Conservation (phyloP, 2,797 vertebrate species). For the Salarias fasciatus region DNA sequence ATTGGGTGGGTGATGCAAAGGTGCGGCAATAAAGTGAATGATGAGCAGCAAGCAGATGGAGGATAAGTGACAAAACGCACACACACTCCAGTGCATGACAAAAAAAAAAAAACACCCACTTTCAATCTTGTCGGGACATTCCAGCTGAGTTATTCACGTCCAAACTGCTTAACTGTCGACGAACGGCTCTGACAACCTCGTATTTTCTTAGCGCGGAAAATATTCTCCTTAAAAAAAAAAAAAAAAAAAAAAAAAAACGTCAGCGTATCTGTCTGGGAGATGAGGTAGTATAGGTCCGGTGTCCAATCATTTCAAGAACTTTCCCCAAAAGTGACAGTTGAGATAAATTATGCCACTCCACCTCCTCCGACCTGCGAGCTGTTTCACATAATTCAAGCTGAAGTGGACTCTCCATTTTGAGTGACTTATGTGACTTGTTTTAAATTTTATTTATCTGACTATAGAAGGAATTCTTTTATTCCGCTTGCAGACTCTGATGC, state of each 20-base stretch:
- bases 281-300: not conserved
- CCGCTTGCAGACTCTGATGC: not conserved
- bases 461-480: constrained; percentile 16
- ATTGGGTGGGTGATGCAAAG: constrained; percentile 56
- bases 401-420: not conserved
- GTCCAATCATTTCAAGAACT: not conserved
- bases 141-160: not conserved
- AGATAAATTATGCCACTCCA: not conserved
- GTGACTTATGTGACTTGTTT: not conserved
- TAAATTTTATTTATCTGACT: not conserved
- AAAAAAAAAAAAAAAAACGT: not conserved
- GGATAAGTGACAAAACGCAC: constrained; percentile 22
- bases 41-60: constrained; percentile 54
- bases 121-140: constrained; percentile 6
- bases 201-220: not conserved
- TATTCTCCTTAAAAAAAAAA: not conserved
- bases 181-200: not conserved
- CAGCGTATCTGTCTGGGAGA: not conserved
- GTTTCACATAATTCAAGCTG: not conserved
- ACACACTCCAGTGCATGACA: constrained; percentile 10
- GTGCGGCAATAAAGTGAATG: constrained; percentile 55
- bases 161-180: constrained; percentile 2
- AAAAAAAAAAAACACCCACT: constrained; percentile 14
- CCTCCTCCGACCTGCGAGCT: not conserved
- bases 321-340: constrained; percentile 1